These are phyloP conservation scores for Champsocephalus gunnari DNA, from an alignment of 2,797 vertebrate species.

Conservation along the genomic window DNA sequence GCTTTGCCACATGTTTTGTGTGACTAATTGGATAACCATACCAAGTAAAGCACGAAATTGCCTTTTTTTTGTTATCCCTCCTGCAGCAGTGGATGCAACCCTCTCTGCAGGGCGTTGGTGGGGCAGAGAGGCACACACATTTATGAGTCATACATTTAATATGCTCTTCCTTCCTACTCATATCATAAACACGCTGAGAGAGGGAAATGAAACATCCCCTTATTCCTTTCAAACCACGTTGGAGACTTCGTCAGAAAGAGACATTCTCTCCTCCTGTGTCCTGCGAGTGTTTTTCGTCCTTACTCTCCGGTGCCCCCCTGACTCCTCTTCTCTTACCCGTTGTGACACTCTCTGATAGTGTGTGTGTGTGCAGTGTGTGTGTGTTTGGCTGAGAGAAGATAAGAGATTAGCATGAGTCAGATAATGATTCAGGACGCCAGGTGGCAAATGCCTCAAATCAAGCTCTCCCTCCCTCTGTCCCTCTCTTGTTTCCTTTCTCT, in stretches of 20 bases:
- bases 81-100: constrained; percentile 77
- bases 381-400: constrained; percentile 62
- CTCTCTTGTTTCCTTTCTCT: constrained; percentile 54
- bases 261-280: constrained; percentile 57
- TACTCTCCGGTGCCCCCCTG: constrained; percentile 38
- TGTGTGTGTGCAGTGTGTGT: constrained; percentile 13
- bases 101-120: constrained; percentile 80
- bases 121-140: constrained; percentile 77
- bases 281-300: constrained; percentile 54
- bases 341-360: constrained; percentile 40
- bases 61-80: constrained; percentile 71
- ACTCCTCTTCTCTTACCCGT: constrained; percentile 41
- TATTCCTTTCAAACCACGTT: constrained; percentile 46
- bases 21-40: constrained; percentile 86
- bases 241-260: constrained; percentile 56
- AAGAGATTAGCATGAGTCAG: constrained; percentile 85
- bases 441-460: constrained; percentile 82
- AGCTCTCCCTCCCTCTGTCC: constrained; percentile 46
- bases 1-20: constrained; percentile 80
- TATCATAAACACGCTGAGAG: constrained; percentile 76
- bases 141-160: constrained; percentile 85
- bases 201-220: constrained; percentile 69
- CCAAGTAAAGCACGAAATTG: constrained; percentile 84
- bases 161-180: constrained; percentile 82
- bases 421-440: constrained; percentile 84